Evolutionary conservation across 2,113 vertebrate genomes (phyloP), one percentile per base, ranked within the genome.

Genomic region (Scomber colias): DNA sequence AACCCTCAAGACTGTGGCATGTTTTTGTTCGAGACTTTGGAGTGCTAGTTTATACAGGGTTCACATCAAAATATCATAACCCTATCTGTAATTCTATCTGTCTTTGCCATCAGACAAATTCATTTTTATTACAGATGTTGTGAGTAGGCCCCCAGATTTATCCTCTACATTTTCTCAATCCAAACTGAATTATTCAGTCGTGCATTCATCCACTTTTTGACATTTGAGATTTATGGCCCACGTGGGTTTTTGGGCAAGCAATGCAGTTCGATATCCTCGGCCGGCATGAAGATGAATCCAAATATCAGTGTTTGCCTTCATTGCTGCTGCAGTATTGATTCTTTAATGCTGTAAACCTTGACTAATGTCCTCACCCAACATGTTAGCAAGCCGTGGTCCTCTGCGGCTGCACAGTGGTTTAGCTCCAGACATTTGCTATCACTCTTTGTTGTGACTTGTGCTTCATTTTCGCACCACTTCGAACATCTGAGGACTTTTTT

Each of bases 331-430:
- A 40, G 73, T 91, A 93, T 93, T 85, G 92, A 93, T 92, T 85
- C 78, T 63, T 81, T 87, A 85, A 89, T 77, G 81, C 84, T 85
- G 88, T 86, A 91, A 90, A 91, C 90, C 90, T 89, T 92, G 92
- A 92, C 90, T 90, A 93, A 93, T 93, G 89, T 90, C 87, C 71
- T 90, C 83, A 69, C 75, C 88, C 79, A 60, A 83, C 87, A 87
- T 84, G 84, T 85, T 85, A 87, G 84, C 74, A 50, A 78, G 75
- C 13, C 35, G 67, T 46, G 80, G 84, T 77, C 79, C 87, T 85
- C 64, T 56, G 63, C 87, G 75, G 83, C 71, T 45, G 62, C 81
- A 74, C 79, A 44, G 72, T 16, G 45, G 79, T 83, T 87, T 65
- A 68, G 80, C 79, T 76, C 66, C 78, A 90, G 68, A 89, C 54